Evolutionary conservation across 1,140 invertebrate species (phyloP).

Genomic region (Brachionus plicatilis): DNA sequence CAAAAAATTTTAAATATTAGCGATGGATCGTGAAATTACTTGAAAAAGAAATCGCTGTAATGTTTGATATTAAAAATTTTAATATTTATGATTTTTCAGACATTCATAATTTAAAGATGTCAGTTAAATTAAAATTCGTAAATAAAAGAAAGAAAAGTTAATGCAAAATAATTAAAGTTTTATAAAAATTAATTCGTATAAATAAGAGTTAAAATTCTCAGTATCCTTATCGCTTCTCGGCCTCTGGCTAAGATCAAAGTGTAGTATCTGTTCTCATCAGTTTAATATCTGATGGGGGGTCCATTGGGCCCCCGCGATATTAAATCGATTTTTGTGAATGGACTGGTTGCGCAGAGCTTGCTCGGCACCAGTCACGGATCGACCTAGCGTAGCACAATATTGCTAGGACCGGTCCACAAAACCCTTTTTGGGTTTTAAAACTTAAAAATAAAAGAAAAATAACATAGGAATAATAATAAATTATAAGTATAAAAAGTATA

Average conservation of each 20-base stretch:
- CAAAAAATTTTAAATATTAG: too few relatives aligned
- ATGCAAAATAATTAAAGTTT: background rate
- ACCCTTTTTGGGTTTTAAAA: background rate
- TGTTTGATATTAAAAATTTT: too few relatives aligned
- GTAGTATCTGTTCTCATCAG: background rate
- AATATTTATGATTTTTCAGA: too few relatives aligned
- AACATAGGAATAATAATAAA: too few relatives aligned
- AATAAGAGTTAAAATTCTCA: background rate
- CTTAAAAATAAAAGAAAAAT: too few relatives aligned
- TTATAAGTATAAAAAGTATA: too few relatives aligned
- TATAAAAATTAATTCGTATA: background rate
- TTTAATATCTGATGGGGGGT: background rate
- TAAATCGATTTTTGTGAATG: background rate
- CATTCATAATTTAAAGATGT: background rate
- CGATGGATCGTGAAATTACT: background rate
- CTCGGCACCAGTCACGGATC: background rate
- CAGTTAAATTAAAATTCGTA: background rate
- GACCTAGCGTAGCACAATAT: background rate
- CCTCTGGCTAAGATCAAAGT: background rate
- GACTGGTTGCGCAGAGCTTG: conserved; percentile 4
- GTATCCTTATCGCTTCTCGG: background rate
- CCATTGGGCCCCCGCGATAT: background rate
- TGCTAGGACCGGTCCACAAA: background rate
- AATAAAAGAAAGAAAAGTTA: background rate
- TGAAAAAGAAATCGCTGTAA: background rate